phyloP scores from a whole-genome alignment of 1,140 invertebrate genomes.

The Drosophila asahinai region DNA sequence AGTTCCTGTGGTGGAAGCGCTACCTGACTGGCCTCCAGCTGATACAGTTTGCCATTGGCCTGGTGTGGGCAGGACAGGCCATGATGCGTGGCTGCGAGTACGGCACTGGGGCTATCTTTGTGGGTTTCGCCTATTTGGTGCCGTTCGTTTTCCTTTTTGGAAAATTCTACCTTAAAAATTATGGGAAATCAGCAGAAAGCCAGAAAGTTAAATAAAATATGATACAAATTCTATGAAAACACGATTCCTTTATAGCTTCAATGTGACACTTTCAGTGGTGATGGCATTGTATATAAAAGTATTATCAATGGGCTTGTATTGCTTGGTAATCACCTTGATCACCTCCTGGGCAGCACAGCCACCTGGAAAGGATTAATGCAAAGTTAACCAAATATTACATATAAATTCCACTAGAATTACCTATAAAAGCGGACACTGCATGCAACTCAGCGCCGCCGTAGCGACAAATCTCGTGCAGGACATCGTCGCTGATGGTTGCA shows the following conservation, averaged over 20 bases:
- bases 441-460: slow-evolving; percentile 98
- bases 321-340: slow-evolving; percentile 98
- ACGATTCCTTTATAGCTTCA: slow-evolving; percentile 70
- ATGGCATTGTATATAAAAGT: slow-evolving; percentile 98
- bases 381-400: too few species aligned
- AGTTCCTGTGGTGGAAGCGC: slow-evolving; percentile 97
- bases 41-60: slow-evolving; percentile 62
- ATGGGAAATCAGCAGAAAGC: slow-evolving; percentile 8
- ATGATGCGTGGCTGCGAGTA: slow-evolving; percentile 53
- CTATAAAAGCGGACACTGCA: slow-evolving; percentile 97
- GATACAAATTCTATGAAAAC: slow-evolving; percentile 3
- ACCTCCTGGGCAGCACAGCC: slow-evolving; percentile 98
- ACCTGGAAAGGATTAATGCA: slow-evolving; percentile 85
- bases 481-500: slow-evolving; percentile 94
- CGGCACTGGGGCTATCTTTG: slow-evolving; percentile 39
- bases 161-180: slow-evolving; percentile 65
- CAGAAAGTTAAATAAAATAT: slow-evolving; percentile 1
- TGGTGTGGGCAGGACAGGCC: slow-evolving; percentile 59
- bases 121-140: slow-evolving; percentile 62
- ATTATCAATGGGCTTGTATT: slow-evolving; percentile 98
- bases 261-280: slow-evolving; percentile 92
- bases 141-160: slow-evolving; percentile 69
- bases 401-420: too few species aligned
- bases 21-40: slow-evolving; percentile 95
- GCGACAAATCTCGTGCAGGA: slow-evolving; percentile 96